A percentile compares a stretch with the other conserved stretches of the same genome.
Conservation (phyloP, 2,797 vertebrate species). For the Perodicticus potto region DNA sequence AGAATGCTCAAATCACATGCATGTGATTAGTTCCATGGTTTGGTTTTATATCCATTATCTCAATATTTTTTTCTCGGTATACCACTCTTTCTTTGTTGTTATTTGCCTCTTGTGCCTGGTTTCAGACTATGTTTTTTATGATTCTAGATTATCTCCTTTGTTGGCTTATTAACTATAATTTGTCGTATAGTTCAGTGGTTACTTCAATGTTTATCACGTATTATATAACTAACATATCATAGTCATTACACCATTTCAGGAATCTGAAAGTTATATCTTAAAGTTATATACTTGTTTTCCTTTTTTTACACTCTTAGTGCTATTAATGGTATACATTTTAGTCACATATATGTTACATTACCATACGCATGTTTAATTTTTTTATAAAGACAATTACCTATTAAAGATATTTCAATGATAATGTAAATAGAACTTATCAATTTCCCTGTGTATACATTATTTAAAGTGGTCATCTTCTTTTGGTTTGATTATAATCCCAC, state of each 20-base stretch:
- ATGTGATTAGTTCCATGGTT: background rate
- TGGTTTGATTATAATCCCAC: background rate
- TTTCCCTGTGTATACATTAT: background rate
- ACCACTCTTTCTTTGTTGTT: background rate
- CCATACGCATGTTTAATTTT: background rate
- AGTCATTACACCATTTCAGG: background rate
- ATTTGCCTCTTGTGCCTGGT: background rate
- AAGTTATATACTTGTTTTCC: background rate
- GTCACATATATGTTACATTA: background rate
- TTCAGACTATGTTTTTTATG: background rate
- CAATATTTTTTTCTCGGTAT: background rate
- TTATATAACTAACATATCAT: background rate
- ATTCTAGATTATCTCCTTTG: background rate
- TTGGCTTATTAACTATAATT: background rate
- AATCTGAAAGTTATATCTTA: background rate
- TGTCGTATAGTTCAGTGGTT: background rate
- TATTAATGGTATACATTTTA: background rate
- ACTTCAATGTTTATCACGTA: background rate
- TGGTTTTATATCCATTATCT: background rate
- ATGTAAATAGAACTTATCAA: background rate
- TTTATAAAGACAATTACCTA: background rate
- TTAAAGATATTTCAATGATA: background rate
- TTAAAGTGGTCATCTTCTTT: background rate
- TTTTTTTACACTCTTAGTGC: background rate
- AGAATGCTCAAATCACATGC: background rate